phyloP scores from a whole-genome alignment of 2,113 vertebrate genomes.

The Coturnix japonica region DNA sequence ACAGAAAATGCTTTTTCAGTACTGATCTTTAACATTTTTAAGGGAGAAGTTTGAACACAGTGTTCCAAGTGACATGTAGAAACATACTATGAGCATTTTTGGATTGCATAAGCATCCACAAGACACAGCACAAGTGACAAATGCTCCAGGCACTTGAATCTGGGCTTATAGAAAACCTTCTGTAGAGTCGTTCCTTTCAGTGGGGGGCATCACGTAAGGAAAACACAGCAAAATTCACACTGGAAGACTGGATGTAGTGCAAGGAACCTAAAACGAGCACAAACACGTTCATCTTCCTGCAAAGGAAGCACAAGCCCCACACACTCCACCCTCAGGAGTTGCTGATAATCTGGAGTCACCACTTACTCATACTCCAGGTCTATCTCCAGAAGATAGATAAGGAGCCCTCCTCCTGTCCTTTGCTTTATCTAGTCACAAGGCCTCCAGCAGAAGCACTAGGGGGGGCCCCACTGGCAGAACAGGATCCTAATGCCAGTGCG shows the following conservation, averaged over 20 bases:
- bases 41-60: not conserved
- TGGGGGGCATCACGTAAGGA: fast-evolving
- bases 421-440: not conserved
- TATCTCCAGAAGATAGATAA: not conserved
- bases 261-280: not conserved
- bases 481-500: not conserved
- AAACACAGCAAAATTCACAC: not conserved
- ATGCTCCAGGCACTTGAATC: not conserved
- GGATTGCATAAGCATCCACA: not conserved
- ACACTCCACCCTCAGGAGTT: not conserved
- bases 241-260: not conserved
- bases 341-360: not conserved
- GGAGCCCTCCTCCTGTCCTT: not conserved
- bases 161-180: not conserved
- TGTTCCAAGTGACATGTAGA: not conserved
- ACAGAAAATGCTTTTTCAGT: not conserved
- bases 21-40: not conserved
- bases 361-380: not conserved
- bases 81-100: not conserved
- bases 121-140: not conserved
- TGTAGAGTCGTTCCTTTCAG: not conserved
- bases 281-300: not conserved
- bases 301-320: not conserved
- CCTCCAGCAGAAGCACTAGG: not conserved
- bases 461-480: not conserved